Conservation (phyloP, 2,888 invertebrate genomes). For the Amblyjoppa fuscipennis region DNA sequence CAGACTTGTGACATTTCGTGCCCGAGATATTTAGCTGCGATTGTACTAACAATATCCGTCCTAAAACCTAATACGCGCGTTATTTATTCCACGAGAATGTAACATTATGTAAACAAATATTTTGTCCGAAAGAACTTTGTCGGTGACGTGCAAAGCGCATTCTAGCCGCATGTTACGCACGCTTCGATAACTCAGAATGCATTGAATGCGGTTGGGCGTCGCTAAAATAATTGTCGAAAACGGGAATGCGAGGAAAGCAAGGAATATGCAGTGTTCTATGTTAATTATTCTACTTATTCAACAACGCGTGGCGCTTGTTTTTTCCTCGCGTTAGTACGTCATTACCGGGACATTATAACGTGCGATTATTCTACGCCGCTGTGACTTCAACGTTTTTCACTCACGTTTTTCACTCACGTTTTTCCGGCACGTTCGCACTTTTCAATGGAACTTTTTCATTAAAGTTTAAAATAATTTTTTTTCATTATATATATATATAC, state of each 20-base stretch:
- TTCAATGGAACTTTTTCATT: neutral
- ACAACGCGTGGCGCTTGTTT: neutral
- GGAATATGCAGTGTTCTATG: neutral
- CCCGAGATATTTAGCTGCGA: too few species aligned
- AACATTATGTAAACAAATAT: too few species aligned
- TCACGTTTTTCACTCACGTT: neutral
- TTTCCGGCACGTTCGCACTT: neutral
- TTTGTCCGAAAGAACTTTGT: neutral
- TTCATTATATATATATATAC: neutral
- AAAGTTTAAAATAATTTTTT: neutral
- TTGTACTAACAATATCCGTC: too few species aligned
- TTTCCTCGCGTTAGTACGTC: neutral
- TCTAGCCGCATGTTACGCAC: neutral
- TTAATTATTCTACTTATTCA: slow-evolving; percentile 6
- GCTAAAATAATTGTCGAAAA: slow-evolving; percentile 3
- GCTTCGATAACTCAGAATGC: neutral
- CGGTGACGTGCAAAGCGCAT: neutral
- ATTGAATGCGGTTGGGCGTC: neutral
- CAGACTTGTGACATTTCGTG: too few species aligned
- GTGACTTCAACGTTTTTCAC: slow-evolving; percentile 8
- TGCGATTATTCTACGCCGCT: slow-evolving; percentile 9
- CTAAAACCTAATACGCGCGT: too few species aligned
- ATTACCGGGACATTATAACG: slow-evolving; percentile 8
- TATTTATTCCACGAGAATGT: too few species aligned
- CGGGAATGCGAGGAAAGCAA: neutral